These are phyloP conservation scores for Geophilus truncorum DNA, from an alignment of 2,888 invertebrate species.

Conservation along the genomic window DNA sequence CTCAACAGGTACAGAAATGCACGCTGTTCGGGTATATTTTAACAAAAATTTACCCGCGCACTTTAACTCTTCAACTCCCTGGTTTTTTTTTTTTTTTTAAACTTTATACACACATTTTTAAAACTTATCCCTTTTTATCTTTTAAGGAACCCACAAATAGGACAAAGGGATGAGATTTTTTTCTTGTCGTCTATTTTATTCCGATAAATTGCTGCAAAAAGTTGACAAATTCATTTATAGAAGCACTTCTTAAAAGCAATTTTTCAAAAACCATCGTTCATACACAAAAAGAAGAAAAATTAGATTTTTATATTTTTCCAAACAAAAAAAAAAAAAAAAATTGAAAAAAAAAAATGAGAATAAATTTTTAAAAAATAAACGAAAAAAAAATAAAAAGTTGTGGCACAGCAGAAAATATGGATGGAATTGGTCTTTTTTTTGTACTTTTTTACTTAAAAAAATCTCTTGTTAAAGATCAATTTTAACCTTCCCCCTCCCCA, in stretches of 20 bases:
- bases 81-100: neutral
- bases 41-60: neutral
- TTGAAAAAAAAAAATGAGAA: neutral
- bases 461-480: neutral
- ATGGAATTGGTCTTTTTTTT: slow-evolving; percentile 8
- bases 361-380: neutral
- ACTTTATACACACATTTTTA: no score
- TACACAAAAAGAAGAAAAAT: neutral
- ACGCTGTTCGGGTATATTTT: neutral
- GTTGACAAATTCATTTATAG: neutral
- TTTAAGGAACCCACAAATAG: slow-evolving; percentile 1
- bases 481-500: neutral
- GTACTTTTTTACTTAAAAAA: neutral
- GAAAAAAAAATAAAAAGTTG: neutral
- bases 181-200: neutral
- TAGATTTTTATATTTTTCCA: neutral
- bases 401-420: slow-evolving; percentile 10
- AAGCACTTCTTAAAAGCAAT: neutral
- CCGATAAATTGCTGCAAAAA: neutral
- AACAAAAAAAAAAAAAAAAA: neutral
- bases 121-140: neutral
- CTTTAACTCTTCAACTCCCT: slow-evolving; percentile 4
- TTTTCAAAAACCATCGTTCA: neutral
- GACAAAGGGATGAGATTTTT: neutral
- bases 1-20: slow-evolving; percentile 4